Evolutionary conservation across 1,140 invertebrate genomes (phyloP), one percentile per base, ranked within the genome.

Genomic region (Pseudomyrmex dendroicus): DNA sequence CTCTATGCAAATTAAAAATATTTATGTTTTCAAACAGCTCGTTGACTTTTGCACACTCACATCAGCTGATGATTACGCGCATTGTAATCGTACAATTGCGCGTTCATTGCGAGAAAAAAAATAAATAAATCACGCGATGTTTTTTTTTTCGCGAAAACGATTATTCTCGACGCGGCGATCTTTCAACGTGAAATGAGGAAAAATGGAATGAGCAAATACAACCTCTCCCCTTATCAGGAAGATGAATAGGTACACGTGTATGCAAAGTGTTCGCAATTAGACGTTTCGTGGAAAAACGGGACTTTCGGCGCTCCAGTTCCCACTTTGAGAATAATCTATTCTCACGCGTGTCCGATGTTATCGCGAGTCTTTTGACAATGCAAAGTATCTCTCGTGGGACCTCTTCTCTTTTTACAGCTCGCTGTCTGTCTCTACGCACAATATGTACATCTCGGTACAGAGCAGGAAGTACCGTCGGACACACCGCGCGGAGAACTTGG

Each of bases 271-370:
- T 44, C 15, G 20, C 67, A 52, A 82, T 82, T 82, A 80, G 62
- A 10, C 52, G 61, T 59, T 46, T 77, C 54, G 22, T 70, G 46
- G 52, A 77, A 57, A 44, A 80, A 66, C 84, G 57, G 66, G 25
- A 85, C 77, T 87, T 84, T 89, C 85, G 80, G 64, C 44, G 86
- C 70, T 89, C 87, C 61, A 84, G 80, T 89, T 89, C 87, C 77
- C 87, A 89, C 57, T 44, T 80, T 1, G 66, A 68, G 76, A 35
- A 83, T 89, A 76, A 82, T 85, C 61, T 22, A 44, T 86, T 86
- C 76, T 63, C 83, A 85, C 85, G 76, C 48, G 70, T 25, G 52
- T 73, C 22, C 63, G 85, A 86, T 86, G 72, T 82, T 77, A 86
- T 85, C 73, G 59, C 66, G 50, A 54, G 22, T 3, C 73, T 76